These are phyloP conservation scores for Botia kubotai DNA, from an alignment of 2,797 vertebrate genomes.

Conservation along the genomic window DNA sequence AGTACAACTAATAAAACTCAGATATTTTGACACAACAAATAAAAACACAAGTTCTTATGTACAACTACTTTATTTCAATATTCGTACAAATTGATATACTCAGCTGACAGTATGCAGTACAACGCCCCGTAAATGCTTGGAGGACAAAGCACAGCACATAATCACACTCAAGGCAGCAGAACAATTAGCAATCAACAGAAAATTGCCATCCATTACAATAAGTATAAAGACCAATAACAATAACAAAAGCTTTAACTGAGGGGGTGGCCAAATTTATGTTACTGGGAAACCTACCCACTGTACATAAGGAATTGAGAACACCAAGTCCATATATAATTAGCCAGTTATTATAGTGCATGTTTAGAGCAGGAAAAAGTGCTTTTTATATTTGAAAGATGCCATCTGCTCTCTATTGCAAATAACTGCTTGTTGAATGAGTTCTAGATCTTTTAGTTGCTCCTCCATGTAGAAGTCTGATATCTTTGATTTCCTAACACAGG, in stretches of 20 bases:
- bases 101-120: slow-evolving; percentile 58
- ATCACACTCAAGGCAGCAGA: slow-evolving; percentile 60
- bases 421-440: neutral
- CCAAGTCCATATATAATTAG: slow-evolving; percentile 8
- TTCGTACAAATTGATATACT: slow-evolving; percentile 66
- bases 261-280: slow-evolving; percentile 20
- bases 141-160: slow-evolving; percentile 57
- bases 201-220: slow-evolving; percentile 55
- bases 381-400: neutral
- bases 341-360: slow-evolving; percentile 7
- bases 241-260: slow-evolving; percentile 1
- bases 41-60: slow-evolving; percentile 38
- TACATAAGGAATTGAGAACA: slow-evolving; percentile 24
- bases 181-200: slow-evolving; percentile 55
- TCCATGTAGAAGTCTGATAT: slow-evolving; percentile 7
- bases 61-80: slow-evolving; percentile 70
- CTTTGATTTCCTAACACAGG: neutral
- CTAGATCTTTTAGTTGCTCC: neutral
- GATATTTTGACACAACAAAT: neutral
- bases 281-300: slow-evolving; percentile 34
- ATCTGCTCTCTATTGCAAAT: slow-evolving; percentile 1
- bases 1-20: no score
- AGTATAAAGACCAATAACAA: slow-evolving; percentile 43
- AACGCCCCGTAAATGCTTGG: slow-evolving; percentile 51
- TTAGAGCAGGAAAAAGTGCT: slow-evolving; percentile 1